These are phyloP conservation scores for Spheniscus humboldti DNA, from an alignment of 2,797 vertebrate species.

Conservation along the genomic window DNA sequence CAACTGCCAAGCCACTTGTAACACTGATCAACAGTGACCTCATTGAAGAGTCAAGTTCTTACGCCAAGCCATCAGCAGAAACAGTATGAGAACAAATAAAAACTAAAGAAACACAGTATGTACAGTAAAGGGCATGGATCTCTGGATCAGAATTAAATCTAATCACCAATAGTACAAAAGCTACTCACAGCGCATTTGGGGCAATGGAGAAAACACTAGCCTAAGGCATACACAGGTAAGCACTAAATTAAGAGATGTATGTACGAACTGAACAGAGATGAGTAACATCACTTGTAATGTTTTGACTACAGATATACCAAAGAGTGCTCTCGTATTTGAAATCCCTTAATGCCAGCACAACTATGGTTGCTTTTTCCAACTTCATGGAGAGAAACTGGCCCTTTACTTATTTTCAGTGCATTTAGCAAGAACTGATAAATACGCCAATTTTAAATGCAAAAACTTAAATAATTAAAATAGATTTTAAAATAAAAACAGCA, in stretches of 20 bases:
- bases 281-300: slow-evolving; percentile 54
- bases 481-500: slow-evolving; percentile 62
- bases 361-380: slow-evolving; percentile 41
- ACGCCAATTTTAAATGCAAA: slow-evolving; percentile 61
- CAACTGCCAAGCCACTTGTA: slow-evolving; percentile 82
- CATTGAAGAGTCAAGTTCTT: slow-evolving; percentile 76
- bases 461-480: slow-evolving; percentile 69
- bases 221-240: slow-evolving; percentile 73
- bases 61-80: slow-evolving; percentile 81
- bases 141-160: slow-evolving; percentile 71
- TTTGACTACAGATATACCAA: slow-evolving; percentile 62
- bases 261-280: slow-evolving; percentile 66
- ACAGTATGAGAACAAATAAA: slow-evolving; percentile 78
- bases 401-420: slow-evolving; percentile 70
- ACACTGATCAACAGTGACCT: slow-evolving; percentile 86
- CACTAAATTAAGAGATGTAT: slow-evolving; percentile 71
- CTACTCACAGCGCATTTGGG: slow-evolving; percentile 73
- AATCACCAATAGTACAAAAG: slow-evolving; percentile 82
- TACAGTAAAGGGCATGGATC: slow-evolving; percentile 75
- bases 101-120: slow-evolving; percentile 74
- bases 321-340: slow-evolving; percentile 41
- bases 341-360: slow-evolving; percentile 44
- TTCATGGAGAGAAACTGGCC: slow-evolving; percentile 59
- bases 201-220: slow-evolving; percentile 78
- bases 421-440: slow-evolving; percentile 68